phyloP scores from a whole-genome alignment of 2,888 invertebrate species.

The Imbricaverruca yamaguchii region DNA sequence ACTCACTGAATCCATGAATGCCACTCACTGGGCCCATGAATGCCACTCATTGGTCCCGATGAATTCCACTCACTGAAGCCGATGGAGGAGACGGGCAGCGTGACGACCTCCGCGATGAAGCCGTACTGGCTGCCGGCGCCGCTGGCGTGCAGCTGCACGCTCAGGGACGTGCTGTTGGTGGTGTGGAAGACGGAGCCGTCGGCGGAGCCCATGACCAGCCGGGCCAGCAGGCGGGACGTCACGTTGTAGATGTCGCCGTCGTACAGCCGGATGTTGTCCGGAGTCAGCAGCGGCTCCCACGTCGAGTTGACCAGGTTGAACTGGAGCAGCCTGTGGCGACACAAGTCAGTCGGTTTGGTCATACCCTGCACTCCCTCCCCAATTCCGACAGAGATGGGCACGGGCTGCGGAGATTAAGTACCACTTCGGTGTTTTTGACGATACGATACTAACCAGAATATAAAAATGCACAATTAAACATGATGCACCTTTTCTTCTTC shows the following conservation, averaged over 20 bases:
- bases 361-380: no score
- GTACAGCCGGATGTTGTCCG: constrained; percentile 73
- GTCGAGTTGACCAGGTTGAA: constrained; percentile 87
- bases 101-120: constrained; percentile 94
- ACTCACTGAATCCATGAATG: no score
- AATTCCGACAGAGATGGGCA: no score
- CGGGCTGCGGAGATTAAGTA: no score
- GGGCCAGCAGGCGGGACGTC: constrained; percentile 63
- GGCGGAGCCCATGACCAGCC: constrained; percentile 58
- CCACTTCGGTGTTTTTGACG: no score
- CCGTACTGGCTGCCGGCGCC: constrained; percentile 91
- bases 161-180: constrained; percentile 49
- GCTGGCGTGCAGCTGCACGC: constrained; percentile 84
- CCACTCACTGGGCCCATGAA: not conserved
- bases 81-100: constrained; percentile 83
- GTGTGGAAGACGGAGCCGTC: constrained; percentile 64
- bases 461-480: no score
- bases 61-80: constrained; percentile 65
- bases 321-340: constrained; percentile 60
- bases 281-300: constrained; percentile 49
- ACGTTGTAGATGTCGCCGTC: constrained; percentile 89
- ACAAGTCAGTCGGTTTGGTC: no score
- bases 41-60: not conserved
- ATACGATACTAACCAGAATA: no score
- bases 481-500: no score